These are phyloP conservation scores for Gymnoscopelus microlampas DNA, from an alignment of 2,797 vertebrate species.

Conservation along the genomic window DNA sequence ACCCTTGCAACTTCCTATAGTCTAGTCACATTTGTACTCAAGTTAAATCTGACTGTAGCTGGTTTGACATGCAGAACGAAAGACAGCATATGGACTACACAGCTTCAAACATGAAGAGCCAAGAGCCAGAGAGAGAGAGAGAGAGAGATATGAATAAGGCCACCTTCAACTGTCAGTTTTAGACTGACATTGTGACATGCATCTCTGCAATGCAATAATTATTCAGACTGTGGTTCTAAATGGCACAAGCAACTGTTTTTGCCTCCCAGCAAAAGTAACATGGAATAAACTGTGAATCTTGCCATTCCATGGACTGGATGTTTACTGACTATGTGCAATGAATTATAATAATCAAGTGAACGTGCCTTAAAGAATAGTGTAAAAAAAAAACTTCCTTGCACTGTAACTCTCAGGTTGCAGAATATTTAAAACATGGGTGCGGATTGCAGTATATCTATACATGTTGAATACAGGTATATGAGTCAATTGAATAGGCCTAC, in stretches of 20 bases:
- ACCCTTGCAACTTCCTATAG: too few species aligned
- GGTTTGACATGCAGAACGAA: conserved; percentile 46
- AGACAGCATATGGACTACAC: conserved; percentile 33
- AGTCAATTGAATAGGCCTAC: too few species aligned
- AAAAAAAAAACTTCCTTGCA: conserved; percentile 32
- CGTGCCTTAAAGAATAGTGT: conserved; percentile 59
- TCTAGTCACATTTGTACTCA: too few species aligned
- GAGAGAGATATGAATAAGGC: conserved; percentile 2
- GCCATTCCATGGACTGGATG: conserved; percentile 14
- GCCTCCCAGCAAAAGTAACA: conserved; percentile 7
- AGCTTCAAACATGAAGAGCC: conserved; percentile 27
- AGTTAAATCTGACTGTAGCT: conserved; percentile 1
- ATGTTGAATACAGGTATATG: too few species aligned
- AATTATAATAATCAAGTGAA: conserved; percentile 15
- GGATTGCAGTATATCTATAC: background rate
- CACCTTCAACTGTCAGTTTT: conserved; percentile 17
- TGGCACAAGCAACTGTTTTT: conserved; percentile 6
- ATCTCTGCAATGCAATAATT: conserved; percentile 23
- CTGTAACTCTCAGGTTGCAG: conserved; percentile 1
- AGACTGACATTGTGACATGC: conserved; percentile 25
- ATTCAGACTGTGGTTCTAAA: conserved; percentile 14
- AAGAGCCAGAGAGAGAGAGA: conserved; percentile 1
- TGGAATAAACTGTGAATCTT: conserved; percentile 59
- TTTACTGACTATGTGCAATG: conserved; percentile 25
- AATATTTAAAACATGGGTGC: background rate